Conservation (phyloP, 2,888 invertebrate genomes). For the Heliconius ismenius region DNA sequence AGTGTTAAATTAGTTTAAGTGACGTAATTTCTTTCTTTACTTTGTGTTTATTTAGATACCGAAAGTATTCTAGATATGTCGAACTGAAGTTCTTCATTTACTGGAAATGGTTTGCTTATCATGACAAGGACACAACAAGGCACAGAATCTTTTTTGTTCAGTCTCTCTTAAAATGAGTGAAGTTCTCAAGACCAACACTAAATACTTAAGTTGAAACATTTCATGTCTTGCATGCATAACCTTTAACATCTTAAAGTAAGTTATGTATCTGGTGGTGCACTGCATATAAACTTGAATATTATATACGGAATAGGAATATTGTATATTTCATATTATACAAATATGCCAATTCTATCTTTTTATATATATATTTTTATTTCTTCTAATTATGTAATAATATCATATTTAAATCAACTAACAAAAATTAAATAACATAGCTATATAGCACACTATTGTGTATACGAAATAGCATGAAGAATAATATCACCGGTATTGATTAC, state of each 20-base stretch:
- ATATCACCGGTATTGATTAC: conserved; percentile 24
- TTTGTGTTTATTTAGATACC: neutral
- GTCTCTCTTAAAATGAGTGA: neutral
- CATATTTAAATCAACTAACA: neutral
- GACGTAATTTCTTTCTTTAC: conserved; percentile 63
- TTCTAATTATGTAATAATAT: neutral
- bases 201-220: neutral
- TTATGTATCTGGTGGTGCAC: neutral
- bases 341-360: too few species aligned
- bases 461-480: conserved; percentile 5
- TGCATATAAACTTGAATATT: too few species aligned
- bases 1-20: conserved; percentile 80
- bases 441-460: neutral
- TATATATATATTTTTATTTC: too few species aligned
- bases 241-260: neutral
- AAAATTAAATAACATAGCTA: neutral
- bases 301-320: too few species aligned
- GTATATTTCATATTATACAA: too few species aligned
- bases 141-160: neutral
- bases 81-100: neutral
- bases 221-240: neutral
- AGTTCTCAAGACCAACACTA: neutral
- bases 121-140: too few species aligned
- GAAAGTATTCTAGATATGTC: neutral
- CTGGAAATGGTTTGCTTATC: neutral